phyloP scores from a whole-genome alignment of 1,140 invertebrate species.

The Penaeus chinensis region DNA sequence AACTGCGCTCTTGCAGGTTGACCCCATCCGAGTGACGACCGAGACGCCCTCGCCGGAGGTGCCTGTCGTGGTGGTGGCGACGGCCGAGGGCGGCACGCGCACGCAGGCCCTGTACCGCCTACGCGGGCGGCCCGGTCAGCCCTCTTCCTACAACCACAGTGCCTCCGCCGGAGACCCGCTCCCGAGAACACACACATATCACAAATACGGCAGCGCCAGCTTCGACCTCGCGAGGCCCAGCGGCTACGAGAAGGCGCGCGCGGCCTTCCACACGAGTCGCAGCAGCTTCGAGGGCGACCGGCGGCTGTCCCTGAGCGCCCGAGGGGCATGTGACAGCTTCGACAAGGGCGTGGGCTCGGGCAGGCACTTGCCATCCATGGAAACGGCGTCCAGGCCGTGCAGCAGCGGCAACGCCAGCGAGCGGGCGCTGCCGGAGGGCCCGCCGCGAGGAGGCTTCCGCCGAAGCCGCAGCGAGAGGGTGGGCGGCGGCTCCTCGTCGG shows the following conservation, averaged over 20 bases:
- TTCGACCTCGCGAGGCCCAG: slow-evolving; percentile 46
- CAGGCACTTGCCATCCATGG: slow-evolving; percentile 43
- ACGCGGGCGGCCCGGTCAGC: slow-evolving; percentile 12
- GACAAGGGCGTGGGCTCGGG: slow-evolving; percentile 47
- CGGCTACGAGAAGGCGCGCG: slow-evolving; percentile 49
- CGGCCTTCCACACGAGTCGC: slow-evolving; percentile 52
- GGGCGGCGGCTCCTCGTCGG: slow-evolving; percentile 7
- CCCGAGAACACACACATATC: slow-evolving; percentile 52
- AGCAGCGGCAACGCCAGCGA: slow-evolving; percentile 45
- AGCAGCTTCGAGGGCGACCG: slow-evolving; percentile 55
- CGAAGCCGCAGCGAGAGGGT: slow-evolving; percentile 49
- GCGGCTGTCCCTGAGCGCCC: slow-evolving; percentile 42
- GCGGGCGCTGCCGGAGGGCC: slow-evolving; percentile 31
- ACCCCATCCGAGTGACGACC: slow-evolving; percentile 46
- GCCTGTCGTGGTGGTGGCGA: slow-evolving; percentile 53
- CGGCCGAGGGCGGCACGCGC: slow-evolving; percentile 55
- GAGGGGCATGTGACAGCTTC: slow-evolving; percentile 15
- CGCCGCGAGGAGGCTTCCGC: slow-evolving; percentile 38
- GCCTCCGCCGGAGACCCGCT: slow-evolving; percentile 26
- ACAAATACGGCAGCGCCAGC: slow-evolving; percentile 59
- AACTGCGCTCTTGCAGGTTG: slow-evolving; percentile 20
- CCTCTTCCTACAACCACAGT: slow-evolving; percentile 28
- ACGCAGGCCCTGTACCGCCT: slow-evolving; percentile 46
- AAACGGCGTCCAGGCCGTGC: slow-evolving; percentile 39
- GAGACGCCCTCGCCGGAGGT: slow-evolving; percentile 42